phyloP scores from a whole-genome alignment of 1,140 invertebrate genomes.

The Dermatophagoides farinae region DNA sequence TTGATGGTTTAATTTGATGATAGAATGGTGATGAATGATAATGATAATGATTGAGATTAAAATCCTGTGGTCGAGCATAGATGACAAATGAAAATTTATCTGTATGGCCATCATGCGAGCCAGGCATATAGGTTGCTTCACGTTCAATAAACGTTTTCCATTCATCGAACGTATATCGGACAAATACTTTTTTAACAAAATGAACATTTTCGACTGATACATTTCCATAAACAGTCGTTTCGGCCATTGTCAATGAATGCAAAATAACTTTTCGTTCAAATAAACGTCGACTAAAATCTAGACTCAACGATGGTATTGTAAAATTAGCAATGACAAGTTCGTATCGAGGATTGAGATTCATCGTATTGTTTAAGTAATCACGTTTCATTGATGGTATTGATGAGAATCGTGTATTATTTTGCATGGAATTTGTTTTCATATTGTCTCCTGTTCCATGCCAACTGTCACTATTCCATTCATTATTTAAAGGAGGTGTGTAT shows the following conservation, averaged over 20 bases:
- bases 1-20: slow-evolving; percentile 27
- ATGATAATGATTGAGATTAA: background rate
- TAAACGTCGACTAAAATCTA: slow-evolving; percentile 9
- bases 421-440: too few relatives aligned
- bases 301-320: slow-evolving; percentile 13
- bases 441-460: too few relatives aligned
- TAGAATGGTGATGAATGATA: slow-evolving; percentile 22
- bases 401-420: background rate
- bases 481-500: background rate
- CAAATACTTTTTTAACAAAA: slow-evolving; percentile 67
- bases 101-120: slow-evolving; percentile 73
- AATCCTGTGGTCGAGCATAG: slow-evolving; percentile 15
- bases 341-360: background rate
- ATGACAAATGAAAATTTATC: slow-evolving; percentile 49
- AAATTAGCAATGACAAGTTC: background rate
- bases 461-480: background rate
- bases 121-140: slow-evolving; percentile 49
- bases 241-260: slow-evolving; percentile 16
- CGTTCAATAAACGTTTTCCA: slow-evolving; percentile 66
- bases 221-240: slow-evolving; percentile 19
- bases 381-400: background rate
- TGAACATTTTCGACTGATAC: slow-evolving; percentile 41
- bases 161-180: slow-evolving; percentile 60
- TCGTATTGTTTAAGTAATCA: background rate
- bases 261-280: slow-evolving; percentile 8